Conservation (phyloP, 1,140 invertebrate genomes). For the Periplaneta americana region DNA sequence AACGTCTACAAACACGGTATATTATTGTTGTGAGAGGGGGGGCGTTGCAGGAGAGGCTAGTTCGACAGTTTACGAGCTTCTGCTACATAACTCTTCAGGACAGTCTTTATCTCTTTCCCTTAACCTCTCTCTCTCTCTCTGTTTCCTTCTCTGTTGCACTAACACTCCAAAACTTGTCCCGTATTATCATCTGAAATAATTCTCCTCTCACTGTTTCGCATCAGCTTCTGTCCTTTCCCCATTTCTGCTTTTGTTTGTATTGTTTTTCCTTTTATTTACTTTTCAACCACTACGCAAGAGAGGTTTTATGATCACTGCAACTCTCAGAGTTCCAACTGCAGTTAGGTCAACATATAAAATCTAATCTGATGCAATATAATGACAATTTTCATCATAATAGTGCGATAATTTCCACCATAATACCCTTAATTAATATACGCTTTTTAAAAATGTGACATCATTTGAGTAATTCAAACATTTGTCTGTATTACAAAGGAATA, state of each 20-base stretch:
- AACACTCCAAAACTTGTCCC: background rate
- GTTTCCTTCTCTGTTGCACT: background rate
- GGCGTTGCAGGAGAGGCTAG: background rate
- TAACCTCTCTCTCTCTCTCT: background rate
- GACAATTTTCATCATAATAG: background rate
- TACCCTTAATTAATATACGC: too few relatives aligned
- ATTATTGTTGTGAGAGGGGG: background rate
- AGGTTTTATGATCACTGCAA: background rate
- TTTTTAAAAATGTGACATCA: too few relatives aligned
- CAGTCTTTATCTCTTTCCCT: background rate
- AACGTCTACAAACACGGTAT: background rate
- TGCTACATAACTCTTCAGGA: background rate
- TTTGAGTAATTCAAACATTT: too few relatives aligned
- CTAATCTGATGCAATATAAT: background rate
- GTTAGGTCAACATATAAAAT: background rate
- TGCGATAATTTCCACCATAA: too few relatives aligned
- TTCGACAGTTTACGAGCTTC: background rate
- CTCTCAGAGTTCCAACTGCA: background rate
- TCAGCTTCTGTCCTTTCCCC: too few relatives aligned
- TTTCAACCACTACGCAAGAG: background rate
- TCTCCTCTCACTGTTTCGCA: too few relatives aligned
- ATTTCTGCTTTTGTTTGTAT: too few relatives aligned
- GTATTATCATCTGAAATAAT: background rate
- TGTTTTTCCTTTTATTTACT: background rate
- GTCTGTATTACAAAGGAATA: too few relatives aligned